These are phyloP conservation scores for Beris morrisii DNA, from an alignment of 2,888 invertebrate species.

Conservation along the genomic window DNA sequence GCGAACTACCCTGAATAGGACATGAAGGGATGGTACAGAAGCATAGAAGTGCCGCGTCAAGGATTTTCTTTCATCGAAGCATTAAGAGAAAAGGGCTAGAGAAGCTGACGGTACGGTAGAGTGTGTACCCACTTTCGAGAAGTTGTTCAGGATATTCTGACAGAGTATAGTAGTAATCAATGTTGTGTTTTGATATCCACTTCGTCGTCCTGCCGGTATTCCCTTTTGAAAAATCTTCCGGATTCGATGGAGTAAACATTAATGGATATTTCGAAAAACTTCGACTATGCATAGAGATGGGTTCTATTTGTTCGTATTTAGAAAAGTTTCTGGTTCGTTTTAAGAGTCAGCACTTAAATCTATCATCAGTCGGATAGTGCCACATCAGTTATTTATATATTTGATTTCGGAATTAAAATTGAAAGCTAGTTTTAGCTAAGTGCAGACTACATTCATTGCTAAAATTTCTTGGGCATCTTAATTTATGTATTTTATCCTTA, in stretches of 20 bases:
- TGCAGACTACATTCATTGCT: too few relatives aligned
- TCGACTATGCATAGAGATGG: conserved; percentile 28
- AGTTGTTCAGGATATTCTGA: conserved; percentile 28
- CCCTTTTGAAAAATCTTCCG: conserved; percentile 21
- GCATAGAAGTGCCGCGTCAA: conserved; percentile 30
- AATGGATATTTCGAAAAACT: conserved; percentile 22
- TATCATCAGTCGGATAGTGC: too few relatives aligned
- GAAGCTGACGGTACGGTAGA: conserved; percentile 13
- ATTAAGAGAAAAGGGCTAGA: conserved; percentile 15
- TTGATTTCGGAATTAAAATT: too few relatives aligned
- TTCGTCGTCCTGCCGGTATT: conserved; percentile 12
- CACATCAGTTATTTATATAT: too few relatives aligned
- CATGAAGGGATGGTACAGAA: neutral
- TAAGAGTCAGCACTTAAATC: neutral
- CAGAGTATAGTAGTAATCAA: conserved; percentile 29
- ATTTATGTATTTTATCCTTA: too few relatives aligned
- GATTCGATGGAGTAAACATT: conserved; percentile 8
- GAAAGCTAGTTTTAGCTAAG: too few relatives aligned
- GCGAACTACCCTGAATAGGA: too few relatives aligned
- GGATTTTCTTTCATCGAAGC: conserved; percentile 21
- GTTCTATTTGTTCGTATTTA: neutral
- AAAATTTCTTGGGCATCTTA: too few relatives aligned
- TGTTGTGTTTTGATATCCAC: conserved; percentile 31
- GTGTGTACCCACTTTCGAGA: conserved; percentile 19
- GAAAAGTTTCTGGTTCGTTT: too few relatives aligned